Conservation (phyloP, 2,113 vertebrate genomes). For the Urocynchramus pylzowi region DNA sequence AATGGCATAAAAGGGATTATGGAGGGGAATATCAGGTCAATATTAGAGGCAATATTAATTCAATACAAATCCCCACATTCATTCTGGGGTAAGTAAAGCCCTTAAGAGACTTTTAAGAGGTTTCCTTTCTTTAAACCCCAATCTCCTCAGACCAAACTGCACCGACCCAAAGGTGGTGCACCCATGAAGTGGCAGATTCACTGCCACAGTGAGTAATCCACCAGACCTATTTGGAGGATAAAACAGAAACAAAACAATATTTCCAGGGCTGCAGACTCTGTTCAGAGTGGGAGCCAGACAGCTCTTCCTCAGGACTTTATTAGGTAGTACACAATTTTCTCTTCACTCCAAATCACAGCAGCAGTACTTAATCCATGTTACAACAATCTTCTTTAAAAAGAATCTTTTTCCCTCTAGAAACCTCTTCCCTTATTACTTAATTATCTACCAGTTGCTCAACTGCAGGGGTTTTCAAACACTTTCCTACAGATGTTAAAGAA, state of each 20-base stretch:
- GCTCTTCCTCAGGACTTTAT: neutral
- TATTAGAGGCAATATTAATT: too few species aligned
- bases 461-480: slow-evolving; percentile 82
- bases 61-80: accelerated
- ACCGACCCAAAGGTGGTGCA: accelerated
- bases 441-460: slow-evolving; percentile 84
- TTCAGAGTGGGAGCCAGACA: neutral
- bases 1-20: accelerated
- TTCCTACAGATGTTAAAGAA: slow-evolving; percentile 95
- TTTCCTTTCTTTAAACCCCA: neutral
- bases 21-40: accelerated
- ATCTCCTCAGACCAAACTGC: neutral
- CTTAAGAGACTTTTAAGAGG: neutral
- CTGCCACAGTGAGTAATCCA: neutral
- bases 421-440: slow-evolving; percentile 82
- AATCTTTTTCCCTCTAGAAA: slow-evolving; percentile 73
- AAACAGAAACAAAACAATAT: neutral
- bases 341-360: slow-evolving; percentile 54
- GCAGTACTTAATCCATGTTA: slow-evolving; percentile 62
- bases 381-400: slow-evolving; percentile 69
- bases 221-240: neutral
- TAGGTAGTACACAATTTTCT: slow-evolving; percentile 2
- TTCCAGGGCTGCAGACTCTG: neutral
- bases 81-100: neutral
- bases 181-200: neutral